Base-by-base conservation (phyloP, 2,113 vertebrate genomes). In the Abramis brama region DNA sequence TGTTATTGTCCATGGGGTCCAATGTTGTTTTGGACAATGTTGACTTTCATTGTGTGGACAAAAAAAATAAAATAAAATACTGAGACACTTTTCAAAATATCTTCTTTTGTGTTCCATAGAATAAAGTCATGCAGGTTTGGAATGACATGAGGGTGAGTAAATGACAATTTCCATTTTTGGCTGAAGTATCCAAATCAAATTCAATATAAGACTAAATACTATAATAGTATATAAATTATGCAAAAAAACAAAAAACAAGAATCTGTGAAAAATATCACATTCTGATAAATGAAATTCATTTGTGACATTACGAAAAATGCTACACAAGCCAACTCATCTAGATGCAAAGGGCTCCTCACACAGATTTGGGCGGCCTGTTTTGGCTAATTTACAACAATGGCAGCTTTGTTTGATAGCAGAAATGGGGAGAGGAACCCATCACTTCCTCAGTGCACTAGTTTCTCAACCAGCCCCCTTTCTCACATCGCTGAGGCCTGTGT, bases 381-480 rank as follows among this genome's bases (percentile, higher is more conserved):
- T 85, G 79, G 86, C 36, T 60, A 8, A 79, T 79, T 87, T 52
- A 47, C 23, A 62, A 88, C 79, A 89, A 89, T 75, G 83, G 55
- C 21, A 62, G 71, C 83, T 68, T 82, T 87, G 86, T 89, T 76
- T 79, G 60, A 83, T 62, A 59, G 86, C 55, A 89, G 62, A 87
- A 76, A 82, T 60, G 47, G 78, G 10, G 25, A 83, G 85, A 77
- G 55, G 87, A 87, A 66, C 55, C 80, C 39, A n/a, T 43, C 60
- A 36, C 21, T 60, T 79, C 80, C 74, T 81, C n/a, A 66, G 43
- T 47, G 30, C 15, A 25, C 59, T 27, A 78, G 57, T 60, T 57
- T 60, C 74, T 80, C 19, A 76, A 59, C 73, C 75, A 59, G 81
- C 17, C 73, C 82, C 68, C 25, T 59, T 87, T 87, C 82, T 39